A percentile compares a stretch with the other conserved stretches of the same genome.
These are phyloP conservation scores for Macroramphosus scolopax DNA, from an alignment of 2,797 vertebrate species.

Conservation along the genomic window DNA sequence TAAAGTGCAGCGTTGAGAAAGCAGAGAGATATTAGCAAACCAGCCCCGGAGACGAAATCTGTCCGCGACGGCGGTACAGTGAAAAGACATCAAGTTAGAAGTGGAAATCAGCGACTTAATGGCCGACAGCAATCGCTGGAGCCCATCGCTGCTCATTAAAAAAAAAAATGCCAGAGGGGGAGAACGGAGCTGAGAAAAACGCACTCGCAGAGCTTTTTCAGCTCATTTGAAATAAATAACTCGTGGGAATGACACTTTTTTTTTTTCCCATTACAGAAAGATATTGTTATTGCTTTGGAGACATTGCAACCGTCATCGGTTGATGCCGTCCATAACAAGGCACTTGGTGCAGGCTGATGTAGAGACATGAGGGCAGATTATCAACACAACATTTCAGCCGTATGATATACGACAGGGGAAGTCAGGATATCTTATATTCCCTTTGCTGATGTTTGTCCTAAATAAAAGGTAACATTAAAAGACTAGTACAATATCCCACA, in stretches of 20 bases:
- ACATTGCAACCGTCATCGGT: too few relatives aligned
- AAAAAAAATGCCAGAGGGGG: slow-evolving; percentile 24
- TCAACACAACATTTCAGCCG: too few relatives aligned
- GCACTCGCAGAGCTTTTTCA: neutral
- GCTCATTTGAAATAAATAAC: slow-evolving; percentile 34
- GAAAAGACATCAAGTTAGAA: slow-evolving; percentile 16
- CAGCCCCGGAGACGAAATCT: slow-evolving; percentile 1
- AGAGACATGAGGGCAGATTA: too few relatives aligned
- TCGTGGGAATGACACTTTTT: too few relatives aligned
- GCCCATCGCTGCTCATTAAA: too few relatives aligned
- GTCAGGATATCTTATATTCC: slow-evolving; percentile 25
- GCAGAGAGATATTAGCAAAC: slow-evolving; percentile 8
- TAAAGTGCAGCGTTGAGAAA: slow-evolving; percentile 22
- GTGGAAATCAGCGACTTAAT: slow-evolving; percentile 20
- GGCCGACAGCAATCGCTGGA: slow-evolving; percentile 19
- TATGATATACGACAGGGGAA: too few relatives aligned
- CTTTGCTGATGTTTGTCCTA: slow-evolving; percentile 18
- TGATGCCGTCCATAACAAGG: too few relatives aligned
- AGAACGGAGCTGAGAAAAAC: slow-evolving; percentile 9
- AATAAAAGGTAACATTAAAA: slow-evolving; percentile 15
- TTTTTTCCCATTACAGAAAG: too few relatives aligned
- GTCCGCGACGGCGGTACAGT: neutral
- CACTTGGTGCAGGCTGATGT: too few relatives aligned
- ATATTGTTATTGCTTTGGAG: too few relatives aligned
- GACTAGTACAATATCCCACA: slow-evolving; percentile 13